These are phyloP conservation scores for Magallana angulata DNA, from an alignment of 1,140 invertebrate species.

Conservation along the genomic window DNA sequence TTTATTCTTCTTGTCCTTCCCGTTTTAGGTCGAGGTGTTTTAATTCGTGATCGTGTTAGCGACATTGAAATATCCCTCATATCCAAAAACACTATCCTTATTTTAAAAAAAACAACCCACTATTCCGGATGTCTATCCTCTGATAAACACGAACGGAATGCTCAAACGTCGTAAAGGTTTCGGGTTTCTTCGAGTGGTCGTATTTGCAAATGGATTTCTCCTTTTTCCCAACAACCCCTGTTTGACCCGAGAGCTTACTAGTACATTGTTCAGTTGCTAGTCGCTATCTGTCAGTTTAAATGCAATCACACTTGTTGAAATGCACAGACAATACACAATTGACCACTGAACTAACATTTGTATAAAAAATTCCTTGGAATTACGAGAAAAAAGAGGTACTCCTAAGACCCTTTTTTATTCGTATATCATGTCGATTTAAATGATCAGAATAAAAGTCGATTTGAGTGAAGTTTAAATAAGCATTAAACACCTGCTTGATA, in stretches of 20 bases:
- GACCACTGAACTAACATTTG: constrained; percentile 19
- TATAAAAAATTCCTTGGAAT: background rate
- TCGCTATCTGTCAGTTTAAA: background rate
- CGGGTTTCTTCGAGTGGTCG: background rate
- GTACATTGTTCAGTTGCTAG: constrained; percentile 11
- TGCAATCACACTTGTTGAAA: constrained; percentile 1
- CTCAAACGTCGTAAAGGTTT: background rate
- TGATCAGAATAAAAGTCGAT: background rate
- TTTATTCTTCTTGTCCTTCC: constrained; percentile 6
- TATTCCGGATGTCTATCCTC: background rate
- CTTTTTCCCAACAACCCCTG: background rate
- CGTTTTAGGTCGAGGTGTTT: constrained; percentile 18
- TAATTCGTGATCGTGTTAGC: constrained; percentile 13
- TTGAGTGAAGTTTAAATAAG: constrained; percentile 3
- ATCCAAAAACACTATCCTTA: background rate
- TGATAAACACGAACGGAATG: background rate
- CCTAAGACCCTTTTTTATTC: background rate
- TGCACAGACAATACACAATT: background rate
- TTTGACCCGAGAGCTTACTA: background rate
- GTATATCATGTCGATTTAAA: constrained; percentile 11
- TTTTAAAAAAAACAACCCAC: too few species aligned
- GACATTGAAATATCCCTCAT: constrained; percentile 26
- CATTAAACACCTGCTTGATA: background rate
- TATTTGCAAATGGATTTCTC: constrained; percentile 3
- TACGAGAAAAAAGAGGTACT: background rate